Evolutionary conservation across 2,797 vertebrate genomes (phyloP), one percentile per base, ranked within the genome.

Genomic region (Notolepis coatsorum): DNA sequence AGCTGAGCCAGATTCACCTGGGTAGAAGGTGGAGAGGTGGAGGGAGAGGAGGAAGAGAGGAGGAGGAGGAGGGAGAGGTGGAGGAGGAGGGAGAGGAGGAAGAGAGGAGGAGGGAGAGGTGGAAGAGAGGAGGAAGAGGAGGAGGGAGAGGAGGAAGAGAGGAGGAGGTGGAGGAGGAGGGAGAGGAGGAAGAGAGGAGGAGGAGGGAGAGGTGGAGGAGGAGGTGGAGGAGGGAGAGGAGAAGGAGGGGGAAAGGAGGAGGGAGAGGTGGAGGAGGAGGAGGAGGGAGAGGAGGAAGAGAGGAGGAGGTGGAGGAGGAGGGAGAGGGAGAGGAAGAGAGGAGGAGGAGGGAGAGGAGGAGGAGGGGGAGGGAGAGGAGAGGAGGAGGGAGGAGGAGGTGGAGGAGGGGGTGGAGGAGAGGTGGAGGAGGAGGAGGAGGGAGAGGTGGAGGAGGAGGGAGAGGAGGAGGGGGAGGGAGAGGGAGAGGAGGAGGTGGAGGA

Each of bases 1-100:
- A 99, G 90, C 23, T 99, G 96, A 50, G 91, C 93, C 79, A 99
- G 90, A 87, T 96, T 99, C 77, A 96, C 96, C 97, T 99, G 80
- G 33, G 3, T 30, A 73, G 53, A 33, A 35, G 23, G n/a, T n/a
- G n/a, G n/a, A n/a, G 25, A 21, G 9, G 23, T 9, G 21, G 12
- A 46, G 4, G 13, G 4, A 15, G 6, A n/a, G n/a, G n/a, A n/a
- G 25, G n/a, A 12, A 38, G 24, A 10, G 12, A 46, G 4, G 13
- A 5, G 25, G 6, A n/a, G n/a, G n/a, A n/a, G n/a, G n/a, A n/a
- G n/a, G n/a, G n/a, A n/a, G 33, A 13, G 13, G 33, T 12, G 13
- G 13, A 33, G 31, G n/a, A 35, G n/a, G n/a, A n/a, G n/a, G n/a
- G n/a, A n/a, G n/a, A n/a, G n/a, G n/a, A n/a, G n/a, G n/a, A n/a